phyloP scores from a whole-genome alignment of 2,113 vertebrate genomes.

The Antechinus flavipes region DNA sequence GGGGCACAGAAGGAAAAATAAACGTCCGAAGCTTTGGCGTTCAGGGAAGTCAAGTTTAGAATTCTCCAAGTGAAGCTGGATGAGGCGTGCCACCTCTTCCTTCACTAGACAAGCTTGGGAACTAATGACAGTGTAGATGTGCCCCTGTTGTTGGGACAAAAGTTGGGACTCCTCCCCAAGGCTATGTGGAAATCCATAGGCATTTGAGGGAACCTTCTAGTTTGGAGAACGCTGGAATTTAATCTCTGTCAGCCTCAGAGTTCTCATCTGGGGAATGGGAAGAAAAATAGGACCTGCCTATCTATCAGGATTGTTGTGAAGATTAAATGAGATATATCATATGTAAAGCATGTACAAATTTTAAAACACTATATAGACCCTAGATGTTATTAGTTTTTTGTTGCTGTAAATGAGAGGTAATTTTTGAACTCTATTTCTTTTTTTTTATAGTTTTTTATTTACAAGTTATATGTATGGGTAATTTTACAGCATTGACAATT shows the following conservation, averaged over 20 bases:
- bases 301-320: neutral
- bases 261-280: neutral
- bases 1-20: neutral
- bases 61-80: neutral
- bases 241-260: neutral
- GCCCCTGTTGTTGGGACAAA: neutral
- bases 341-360: neutral
- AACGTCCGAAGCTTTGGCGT: neutral
- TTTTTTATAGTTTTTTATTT: no score
- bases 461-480: no score
- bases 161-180: neutral
- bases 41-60: no score
- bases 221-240: neutral
- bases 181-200: neutral
- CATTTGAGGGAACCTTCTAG: neutral
- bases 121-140: neutral
- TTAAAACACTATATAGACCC: neutral
- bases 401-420: neutral
- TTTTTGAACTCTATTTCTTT: neutral
- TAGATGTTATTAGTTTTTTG: neutral
- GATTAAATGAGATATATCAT: neutral
- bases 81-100: neutral
- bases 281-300: neutral
- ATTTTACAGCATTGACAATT: no score
- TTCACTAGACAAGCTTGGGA: neutral